Conservation (phyloP, 2,113 vertebrate genomes). For the Rhinogobius similis region DNA sequence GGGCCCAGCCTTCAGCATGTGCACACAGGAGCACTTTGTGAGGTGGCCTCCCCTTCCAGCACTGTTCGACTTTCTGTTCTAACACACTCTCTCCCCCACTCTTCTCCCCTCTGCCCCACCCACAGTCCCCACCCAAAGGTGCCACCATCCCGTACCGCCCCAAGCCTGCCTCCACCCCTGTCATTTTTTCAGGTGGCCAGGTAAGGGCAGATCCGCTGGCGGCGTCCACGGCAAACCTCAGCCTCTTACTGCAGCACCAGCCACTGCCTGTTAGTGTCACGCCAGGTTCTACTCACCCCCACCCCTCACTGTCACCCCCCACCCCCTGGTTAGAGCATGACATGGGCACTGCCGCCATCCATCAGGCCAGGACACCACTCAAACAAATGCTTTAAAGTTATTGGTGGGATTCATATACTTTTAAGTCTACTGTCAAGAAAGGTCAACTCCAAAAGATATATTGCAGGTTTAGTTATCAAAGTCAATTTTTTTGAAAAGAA, state of each 20-base stretch:
- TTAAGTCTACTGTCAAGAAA: neutral
- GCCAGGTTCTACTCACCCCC: conserved; percentile 92
- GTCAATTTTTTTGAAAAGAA: neutral
- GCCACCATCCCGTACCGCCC: conserved; percentile 99
- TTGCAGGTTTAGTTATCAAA: neutral
- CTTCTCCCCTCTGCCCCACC: conserved; percentile 41
- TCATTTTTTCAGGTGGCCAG: conserved; percentile 99
- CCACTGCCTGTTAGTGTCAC: conserved; percentile 99
- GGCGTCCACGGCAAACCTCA: conserved; percentile 99
- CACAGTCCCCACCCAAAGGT: conserved; percentile 99
- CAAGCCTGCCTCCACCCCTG: conserved; percentile 99
- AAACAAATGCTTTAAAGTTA: conserved; percentile 27
- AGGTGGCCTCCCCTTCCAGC: conserved; percentile 57
- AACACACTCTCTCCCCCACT: conserved; percentile 60
- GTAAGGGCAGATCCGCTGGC: conserved; percentile 99
- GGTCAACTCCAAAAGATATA: neutral
- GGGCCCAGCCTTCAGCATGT: conserved; percentile 65
- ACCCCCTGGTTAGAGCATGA: conserved; percentile 58
- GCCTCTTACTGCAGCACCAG: conserved; percentile 99
- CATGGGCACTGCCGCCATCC: conserved; percentile 47
- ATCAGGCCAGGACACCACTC: conserved; percentile 46
- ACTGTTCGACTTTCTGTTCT: conserved; percentile 52
- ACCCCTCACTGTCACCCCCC: conserved; percentile 77
- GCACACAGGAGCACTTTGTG: conserved; percentile 67
- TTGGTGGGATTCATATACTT: neutral